phyloP scores from a whole-genome alignment of 2,797 vertebrate species.

The Ptychobarbus kaznakovi region DNA sequence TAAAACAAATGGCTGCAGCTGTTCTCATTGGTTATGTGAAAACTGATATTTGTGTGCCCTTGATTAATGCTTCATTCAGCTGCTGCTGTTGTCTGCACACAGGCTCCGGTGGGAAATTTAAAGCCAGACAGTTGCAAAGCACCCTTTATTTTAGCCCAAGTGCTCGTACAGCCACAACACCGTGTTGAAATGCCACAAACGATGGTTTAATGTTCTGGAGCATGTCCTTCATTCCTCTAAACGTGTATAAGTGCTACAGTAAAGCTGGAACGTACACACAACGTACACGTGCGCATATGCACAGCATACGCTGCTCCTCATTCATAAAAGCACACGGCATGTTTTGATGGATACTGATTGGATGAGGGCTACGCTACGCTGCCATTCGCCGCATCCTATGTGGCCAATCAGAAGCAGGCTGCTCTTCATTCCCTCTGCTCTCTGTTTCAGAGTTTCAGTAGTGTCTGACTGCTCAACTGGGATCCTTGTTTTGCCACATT shows the following conservation, averaged over 20 bases:
- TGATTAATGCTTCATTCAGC: conserved; percentile 35
- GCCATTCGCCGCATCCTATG: conserved; percentile 30
- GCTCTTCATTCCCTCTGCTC: conserved; percentile 21
- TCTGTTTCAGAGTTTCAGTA: conserved; percentile 35
- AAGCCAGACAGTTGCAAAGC: conserved; percentile 11
- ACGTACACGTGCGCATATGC: conserved; percentile 38
- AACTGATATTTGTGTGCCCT: conserved; percentile 27
- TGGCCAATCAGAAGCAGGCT: conserved; percentile 55
- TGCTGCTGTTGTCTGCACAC: not conserved
- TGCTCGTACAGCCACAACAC: not conserved
- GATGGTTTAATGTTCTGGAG: not conserved
- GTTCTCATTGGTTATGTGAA: conserved; percentile 44
- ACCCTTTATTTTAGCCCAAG: not conserved
- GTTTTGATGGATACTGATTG: conserved; percentile 59
- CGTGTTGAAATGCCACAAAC: not conserved
- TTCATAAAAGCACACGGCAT: conserved; percentile 62
- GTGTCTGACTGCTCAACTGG: conserved; percentile 21
- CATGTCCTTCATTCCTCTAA: not conserved
- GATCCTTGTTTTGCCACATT: not conserved
- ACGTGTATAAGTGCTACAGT: not conserved
- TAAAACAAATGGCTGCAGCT: conserved; percentile 46
- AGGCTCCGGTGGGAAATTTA: conserved; percentile 12
- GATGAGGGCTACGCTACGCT: conserved; percentile 49
- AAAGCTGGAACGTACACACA: not conserved
- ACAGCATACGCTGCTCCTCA: conserved; percentile 50